Evolutionary conservation across 2,888 invertebrate species (phyloP).

Genomic region (Smittia sp.): DNA sequence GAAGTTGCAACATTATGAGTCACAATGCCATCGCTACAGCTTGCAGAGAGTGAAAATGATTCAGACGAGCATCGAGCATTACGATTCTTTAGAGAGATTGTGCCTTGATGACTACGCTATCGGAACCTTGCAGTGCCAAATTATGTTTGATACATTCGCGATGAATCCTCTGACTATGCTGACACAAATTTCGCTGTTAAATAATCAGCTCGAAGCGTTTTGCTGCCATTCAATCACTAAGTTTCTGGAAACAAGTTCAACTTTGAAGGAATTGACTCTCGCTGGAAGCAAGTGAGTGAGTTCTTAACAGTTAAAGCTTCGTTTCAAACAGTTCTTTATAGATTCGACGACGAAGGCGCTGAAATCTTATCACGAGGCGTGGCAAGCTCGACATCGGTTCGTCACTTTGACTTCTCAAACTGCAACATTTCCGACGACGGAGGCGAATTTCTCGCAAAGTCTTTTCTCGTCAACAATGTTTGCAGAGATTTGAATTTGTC

Average conservation of each 20-base stretch:
- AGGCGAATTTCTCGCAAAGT: slow-evolving; percentile 40
- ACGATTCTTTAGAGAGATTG: background rate
- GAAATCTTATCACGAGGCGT: slow-evolving; percentile 42
- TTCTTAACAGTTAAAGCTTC: slow-evolving; percentile 11
- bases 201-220: slow-evolving; percentile 11
- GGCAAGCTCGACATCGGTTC: slow-evolving; percentile 39
- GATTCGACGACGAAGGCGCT: slow-evolving; percentile 40
- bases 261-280: slow-evolving; percentile 42
- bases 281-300: slow-evolving; percentile 25
- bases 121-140: slow-evolving; percentile 3
- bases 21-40: background rate
- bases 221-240: slow-evolving; percentile 39
- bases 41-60: background rate
- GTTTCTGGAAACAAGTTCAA: slow-evolving; percentile 31
- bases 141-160: slow-evolving; percentile 7
- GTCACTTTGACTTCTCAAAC: slow-evolving; percentile 42
- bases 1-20: slow-evolving; percentile 15
- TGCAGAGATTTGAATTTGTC: slow-evolving; percentile 28
- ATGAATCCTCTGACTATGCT: background rate
- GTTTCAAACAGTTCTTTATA: background rate
- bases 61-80: background rate
- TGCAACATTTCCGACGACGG: slow-evolving; percentile 42
- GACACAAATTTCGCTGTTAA: background rate
- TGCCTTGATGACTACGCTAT: slow-evolving; percentile 8
- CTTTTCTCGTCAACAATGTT: slow-evolving; percentile 37